Base-by-base conservation (phyloP, 1,140 invertebrate species). In the Diachasma alloeum region DNA sequence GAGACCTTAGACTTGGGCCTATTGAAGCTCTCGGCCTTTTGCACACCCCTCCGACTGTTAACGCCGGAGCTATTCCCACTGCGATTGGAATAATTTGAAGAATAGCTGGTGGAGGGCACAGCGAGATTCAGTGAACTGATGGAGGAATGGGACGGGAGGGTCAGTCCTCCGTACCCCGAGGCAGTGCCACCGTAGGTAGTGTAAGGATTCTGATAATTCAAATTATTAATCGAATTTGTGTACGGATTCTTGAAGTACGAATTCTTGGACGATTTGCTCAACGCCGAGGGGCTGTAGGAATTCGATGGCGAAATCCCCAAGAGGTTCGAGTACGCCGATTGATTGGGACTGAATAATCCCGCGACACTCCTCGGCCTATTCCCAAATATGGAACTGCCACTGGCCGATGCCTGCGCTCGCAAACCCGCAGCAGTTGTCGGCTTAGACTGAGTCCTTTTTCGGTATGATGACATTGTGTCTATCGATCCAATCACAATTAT, bases 121-220 rank as follows among this genome's bases (percentile, higher is more conserved):
- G 91, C 88, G 24, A 92, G 83, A 83, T 91, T 91, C 13, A 92
- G 85, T 0, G 91, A 91, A 46, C 87, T 84, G 63, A 91, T 84
- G 17, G 87, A 83, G 0, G 86, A 81, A 77, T 91, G 84, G 6
- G 85, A 86, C 44, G 91, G 91, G 68, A 93, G 80, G 46, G 91
- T 91, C 3, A 93, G 83, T 10, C 91, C 91, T 13, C 92, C 92
- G 78, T 93, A 93, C 24, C 92, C 92, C 0, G 92, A 93, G 70
- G 91, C 83, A 0, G 92, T 93, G 22, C 92, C 92, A 5, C 93
- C 92, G 72, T 93, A 93, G 5, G 92, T 92, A 0, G 90, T 88
- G 68, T 85, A 88, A 0, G 84, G 82, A 77, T 83, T 85, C 59
- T 81, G 85, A 77, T 91, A 92, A 80, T 90, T 92, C 73, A 91